phyloP scores from a whole-genome alignment of 2,888 invertebrate species.

The Cartodere bifasciata region DNA sequence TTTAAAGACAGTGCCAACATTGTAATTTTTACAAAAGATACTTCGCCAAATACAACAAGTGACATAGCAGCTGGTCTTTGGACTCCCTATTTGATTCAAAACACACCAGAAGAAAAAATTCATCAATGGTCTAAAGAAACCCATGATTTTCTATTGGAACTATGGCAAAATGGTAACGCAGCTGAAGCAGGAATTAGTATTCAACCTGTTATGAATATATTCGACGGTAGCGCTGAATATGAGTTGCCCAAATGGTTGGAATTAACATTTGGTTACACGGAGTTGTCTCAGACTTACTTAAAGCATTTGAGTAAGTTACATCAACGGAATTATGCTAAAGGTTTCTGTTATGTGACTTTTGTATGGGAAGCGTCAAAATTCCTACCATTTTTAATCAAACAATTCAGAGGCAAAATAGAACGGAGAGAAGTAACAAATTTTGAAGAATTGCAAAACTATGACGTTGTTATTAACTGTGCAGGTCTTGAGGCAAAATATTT shows the following conservation, averaged over 20 bases:
- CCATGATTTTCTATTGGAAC: constrained; percentile 43
- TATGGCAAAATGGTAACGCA: constrained; percentile 41
- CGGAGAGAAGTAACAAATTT: constrained; percentile 40
- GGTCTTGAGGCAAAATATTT: constrained; percentile 55
- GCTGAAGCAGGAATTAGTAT: constrained; percentile 20
- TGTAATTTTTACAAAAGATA: constrained; percentile 47
- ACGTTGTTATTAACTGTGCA: constrained; percentile 68
- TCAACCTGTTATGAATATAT: constrained; percentile 14
- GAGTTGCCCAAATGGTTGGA: constrained; percentile 33
- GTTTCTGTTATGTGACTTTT: constrained; percentile 52
- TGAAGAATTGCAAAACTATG: constrained; percentile 34
- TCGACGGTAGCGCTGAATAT: constrained; percentile 25
- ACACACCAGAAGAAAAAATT: constrained; percentile 38
- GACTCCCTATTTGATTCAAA: constrained; percentile 47
- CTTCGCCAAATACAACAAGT: constrained; percentile 57
- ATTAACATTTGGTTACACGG: constrained; percentile 34
- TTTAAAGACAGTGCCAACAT: constrained; percentile 32
- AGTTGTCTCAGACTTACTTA: constrained; percentile 29
- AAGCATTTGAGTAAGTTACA: constrained; percentile 28
- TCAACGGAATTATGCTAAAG: constrained; percentile 37
- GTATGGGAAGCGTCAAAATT: constrained; percentile 51
- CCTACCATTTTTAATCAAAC: constrained; percentile 52
- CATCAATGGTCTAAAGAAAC: constrained; percentile 48
- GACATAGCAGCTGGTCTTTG: constrained; percentile 68
- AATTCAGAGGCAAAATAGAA: constrained; percentile 51